Evolutionary conservation across 1,140 invertebrate species (phyloP).

Genomic region (Steinernema khuongi): DNA sequence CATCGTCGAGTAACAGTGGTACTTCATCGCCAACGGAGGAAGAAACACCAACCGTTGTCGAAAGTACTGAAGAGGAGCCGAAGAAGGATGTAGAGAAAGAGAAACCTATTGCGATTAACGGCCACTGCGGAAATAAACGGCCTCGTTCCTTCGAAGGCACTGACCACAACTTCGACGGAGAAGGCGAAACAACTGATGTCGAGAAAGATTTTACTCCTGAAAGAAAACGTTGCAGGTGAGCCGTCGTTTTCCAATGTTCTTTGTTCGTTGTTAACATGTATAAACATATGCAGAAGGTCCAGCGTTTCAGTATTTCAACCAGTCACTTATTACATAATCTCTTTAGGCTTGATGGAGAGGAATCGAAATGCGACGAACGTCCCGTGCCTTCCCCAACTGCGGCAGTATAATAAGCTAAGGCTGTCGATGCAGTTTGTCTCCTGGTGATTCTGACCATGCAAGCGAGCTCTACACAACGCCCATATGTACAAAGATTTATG

Average conservation of each 20-base stretch:
- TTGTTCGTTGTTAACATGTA: background rate
- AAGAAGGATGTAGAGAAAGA: background rate
- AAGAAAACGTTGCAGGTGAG: slow-evolving; percentile 3
- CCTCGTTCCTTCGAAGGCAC: background rate
- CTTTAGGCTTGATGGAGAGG: background rate
- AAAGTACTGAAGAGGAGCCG: too few relatives aligned
- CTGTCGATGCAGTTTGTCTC: background rate
- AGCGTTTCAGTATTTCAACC: background rate
- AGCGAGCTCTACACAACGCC: background rate
- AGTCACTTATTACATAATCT: background rate
- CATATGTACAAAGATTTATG: background rate
- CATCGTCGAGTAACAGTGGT: background rate
- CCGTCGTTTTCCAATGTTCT: background rate
- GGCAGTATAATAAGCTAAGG: background rate
- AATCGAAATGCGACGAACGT: background rate
- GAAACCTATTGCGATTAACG: background rate
- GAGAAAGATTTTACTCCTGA: background rate
- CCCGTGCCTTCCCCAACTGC: background rate
- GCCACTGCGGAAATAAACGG: background rate
- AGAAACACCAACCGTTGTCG: background rate
- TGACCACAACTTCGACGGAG: background rate
- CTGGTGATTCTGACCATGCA: background rate
- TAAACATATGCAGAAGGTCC: too few relatives aligned
- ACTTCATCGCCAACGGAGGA: slow-evolving; percentile 2
- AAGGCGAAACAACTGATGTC: background rate